Conservation (phyloP, 2,888 invertebrate genomes). For the Drosophila limbata region DNA sequence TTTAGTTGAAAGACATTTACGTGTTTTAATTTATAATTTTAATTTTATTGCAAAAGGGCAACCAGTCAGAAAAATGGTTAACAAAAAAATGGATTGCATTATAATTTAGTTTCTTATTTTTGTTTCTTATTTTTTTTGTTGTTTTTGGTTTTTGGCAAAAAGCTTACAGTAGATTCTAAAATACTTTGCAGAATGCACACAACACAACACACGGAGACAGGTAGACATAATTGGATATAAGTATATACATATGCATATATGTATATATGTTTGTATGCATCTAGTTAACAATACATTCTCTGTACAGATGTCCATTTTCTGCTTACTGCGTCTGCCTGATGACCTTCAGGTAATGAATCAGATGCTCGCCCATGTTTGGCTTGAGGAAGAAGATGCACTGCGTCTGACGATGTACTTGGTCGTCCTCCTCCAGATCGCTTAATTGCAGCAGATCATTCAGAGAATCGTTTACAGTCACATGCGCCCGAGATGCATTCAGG, state of each 20-base stretch:
- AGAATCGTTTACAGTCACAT: constrained; percentile 64
- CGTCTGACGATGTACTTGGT: constrained; percentile 51
- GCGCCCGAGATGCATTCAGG: constrained; percentile 72
- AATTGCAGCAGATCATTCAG: constrained; percentile 76
- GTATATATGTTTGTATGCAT: constrained; percentile 14
- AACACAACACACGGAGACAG: constrained; percentile 15
- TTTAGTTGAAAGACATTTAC: constrained; percentile 7
- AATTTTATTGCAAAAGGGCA: constrained; percentile 57
- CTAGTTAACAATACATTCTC: constrained; percentile 37
- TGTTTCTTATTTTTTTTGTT: constrained; percentile 8
- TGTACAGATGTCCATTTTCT: constrained; percentile 11
- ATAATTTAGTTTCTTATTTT: constrained; percentile 11
- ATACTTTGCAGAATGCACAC: constrained; percentile 38
- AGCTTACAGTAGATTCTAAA: constrained; percentile 18
- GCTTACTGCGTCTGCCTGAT: constrained; percentile 64
- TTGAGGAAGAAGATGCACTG: constrained; percentile 83
- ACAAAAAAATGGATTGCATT: constrained; percentile 29
- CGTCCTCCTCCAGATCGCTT: constrained; percentile 46
- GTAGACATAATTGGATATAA: constrained; percentile 12
- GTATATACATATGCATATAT: constrained; percentile 1
- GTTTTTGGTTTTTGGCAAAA: constrained; percentile 39
- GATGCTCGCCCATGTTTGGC: constrained; percentile 81
- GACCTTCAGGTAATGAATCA: constrained; percentile 82
- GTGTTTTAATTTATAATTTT: constrained; percentile 11
- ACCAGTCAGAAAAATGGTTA: constrained; percentile 31